Conservation (phyloP, 2,797 vertebrate genomes). For the Siniperca undulata region DNA sequence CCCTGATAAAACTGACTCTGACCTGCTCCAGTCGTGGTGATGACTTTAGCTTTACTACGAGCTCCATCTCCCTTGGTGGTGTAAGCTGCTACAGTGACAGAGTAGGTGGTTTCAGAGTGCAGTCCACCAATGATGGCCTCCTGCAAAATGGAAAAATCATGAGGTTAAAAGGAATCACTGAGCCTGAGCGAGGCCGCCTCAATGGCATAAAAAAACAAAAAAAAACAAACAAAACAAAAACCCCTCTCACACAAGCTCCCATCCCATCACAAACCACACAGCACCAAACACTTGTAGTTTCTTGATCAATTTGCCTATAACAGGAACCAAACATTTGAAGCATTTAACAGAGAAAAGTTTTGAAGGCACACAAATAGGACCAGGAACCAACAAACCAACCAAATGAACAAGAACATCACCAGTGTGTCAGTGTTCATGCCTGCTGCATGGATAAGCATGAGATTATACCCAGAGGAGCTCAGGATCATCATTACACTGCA, state of each 20-base stretch:
- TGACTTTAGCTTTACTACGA: constrained; percentile 95
- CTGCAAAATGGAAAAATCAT: constrained; percentile 78
- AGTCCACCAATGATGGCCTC: constrained; percentile 93
- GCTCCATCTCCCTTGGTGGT: constrained; percentile 98
- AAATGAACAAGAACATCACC: constrained; percentile 74
- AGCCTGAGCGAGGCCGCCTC: constrained; percentile 22
- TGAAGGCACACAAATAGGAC: constrained; percentile 59
- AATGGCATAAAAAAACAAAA: constrained; percentile 2
- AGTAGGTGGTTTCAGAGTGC: constrained; percentile 96
- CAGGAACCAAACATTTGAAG: constrained; percentile 44
- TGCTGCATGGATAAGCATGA: constrained; percentile 63
- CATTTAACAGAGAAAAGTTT: constrained; percentile 44
- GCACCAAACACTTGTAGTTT: constrained; percentile 49
- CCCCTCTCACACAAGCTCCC: constrained; percentile 64
- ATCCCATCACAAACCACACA: constrained; percentile 62
- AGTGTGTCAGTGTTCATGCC: constrained; percentile 79
- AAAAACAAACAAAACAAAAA: neutral
- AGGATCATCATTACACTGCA: constrained; percentile 34
- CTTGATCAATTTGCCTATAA: constrained; percentile 46
- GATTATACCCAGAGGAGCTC: constrained; percentile 61
- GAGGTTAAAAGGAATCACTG: constrained; percentile 34
- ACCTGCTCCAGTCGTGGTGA: constrained; percentile 97
- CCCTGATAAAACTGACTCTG: constrained; percentile 23
- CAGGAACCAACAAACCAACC: constrained; percentile 72
- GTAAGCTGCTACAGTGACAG: constrained; percentile 95